These are phyloP conservation scores for Pemphigus obesinymphae DNA, from an alignment of 1,140 invertebrate species.

Conservation along the genomic window DNA sequence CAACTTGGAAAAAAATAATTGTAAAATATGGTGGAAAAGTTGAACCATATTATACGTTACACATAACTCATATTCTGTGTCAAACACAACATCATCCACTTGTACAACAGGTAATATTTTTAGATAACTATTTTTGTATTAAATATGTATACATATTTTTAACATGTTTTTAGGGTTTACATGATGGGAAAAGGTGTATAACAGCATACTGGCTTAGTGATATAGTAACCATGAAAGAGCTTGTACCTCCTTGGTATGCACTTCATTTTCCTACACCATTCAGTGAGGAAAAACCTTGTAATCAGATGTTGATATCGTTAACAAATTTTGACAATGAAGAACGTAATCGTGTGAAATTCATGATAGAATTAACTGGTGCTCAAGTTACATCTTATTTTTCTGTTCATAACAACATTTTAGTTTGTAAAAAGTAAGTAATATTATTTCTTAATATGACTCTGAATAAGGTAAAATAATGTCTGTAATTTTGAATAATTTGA, in stretches of 20 bases:
- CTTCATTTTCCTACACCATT: slow-evolving; percentile 78
- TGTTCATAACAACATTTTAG: slow-evolving; percentile 56
- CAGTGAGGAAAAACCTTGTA: slow-evolving; percentile 57
- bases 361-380: slow-evolving; percentile 82
- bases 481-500: no score
- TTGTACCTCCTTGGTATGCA: slow-evolving; percentile 85
- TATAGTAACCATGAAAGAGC: slow-evolving; percentile 73
- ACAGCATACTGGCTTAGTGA: slow-evolving; percentile 93
- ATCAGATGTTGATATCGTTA: slow-evolving; percentile 64
- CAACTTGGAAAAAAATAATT: slow-evolving; percentile 77
- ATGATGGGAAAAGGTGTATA: slow-evolving; percentile 79
- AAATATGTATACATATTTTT: no score
- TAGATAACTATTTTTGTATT: not conserved
- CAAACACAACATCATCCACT: slow-evolving; percentile 82
- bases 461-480: no score
- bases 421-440: slow-evolving; percentile 48
- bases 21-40: slow-evolving; percentile 84
- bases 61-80: slow-evolving; percentile 88
- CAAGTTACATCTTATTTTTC: slow-evolving; percentile 65
- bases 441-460: slow-evolving; percentile 24
- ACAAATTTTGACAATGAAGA: slow-evolving; percentile 85
- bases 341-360: slow-evolving; percentile 67
- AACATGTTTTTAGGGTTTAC: slow-evolving; percentile 58
- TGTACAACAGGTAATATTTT: slow-evolving; percentile 67
- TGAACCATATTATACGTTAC: slow-evolving; percentile 72